phyloP scores from a whole-genome alignment of 2,888 invertebrate genomes.

The Nycteola revayana region DNA sequence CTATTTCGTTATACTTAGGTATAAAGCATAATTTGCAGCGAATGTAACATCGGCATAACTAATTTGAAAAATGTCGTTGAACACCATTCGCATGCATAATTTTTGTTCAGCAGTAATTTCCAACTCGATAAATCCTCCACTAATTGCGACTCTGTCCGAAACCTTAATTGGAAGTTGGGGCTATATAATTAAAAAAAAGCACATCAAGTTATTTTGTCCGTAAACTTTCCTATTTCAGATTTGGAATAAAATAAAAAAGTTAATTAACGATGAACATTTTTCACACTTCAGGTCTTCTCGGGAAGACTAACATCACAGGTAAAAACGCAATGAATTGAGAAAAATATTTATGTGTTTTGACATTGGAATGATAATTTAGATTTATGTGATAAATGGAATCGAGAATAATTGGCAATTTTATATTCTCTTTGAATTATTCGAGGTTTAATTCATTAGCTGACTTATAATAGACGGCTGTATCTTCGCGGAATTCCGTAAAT shows the following conservation, averaged over 20 bases:
- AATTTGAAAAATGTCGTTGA: not conserved
- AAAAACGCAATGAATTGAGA: slow-evolving; percentile 57
- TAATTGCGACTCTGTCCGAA: slow-evolving; percentile 56
- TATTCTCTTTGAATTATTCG: no score
- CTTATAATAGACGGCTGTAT: no score
- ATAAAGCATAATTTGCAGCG: no score
- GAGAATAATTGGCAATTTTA: not conserved
- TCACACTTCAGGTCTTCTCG: slow-evolving; percentile 83
- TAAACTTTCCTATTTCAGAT: slow-evolving; percentile 80
- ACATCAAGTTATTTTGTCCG: slow-evolving; percentile 68
- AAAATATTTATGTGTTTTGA: slow-evolving; percentile 62
- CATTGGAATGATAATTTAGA: slow-evolving; percentile 64
- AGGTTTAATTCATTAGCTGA: no score
- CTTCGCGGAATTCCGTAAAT: no score
- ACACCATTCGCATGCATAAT: slow-evolving; percentile 27
- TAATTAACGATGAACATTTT: slow-evolving; percentile 80
- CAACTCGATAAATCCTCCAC: slow-evolving; percentile 52
- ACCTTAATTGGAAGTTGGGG: slow-evolving; percentile 63
- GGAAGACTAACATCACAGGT: slow-evolving; percentile 83
- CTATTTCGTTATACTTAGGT: no score
- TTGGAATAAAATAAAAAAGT: slow-evolving; percentile 64
- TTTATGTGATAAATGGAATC: slow-evolving; percentile 45
- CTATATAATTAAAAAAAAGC: slow-evolving; percentile 36
- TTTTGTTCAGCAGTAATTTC: slow-evolving; percentile 46
- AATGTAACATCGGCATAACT: slow-evolving; percentile 4